These are phyloP conservation scores for Chlorops oryzae DNA, from an alignment of 1,140 invertebrate genomes.

Conservation along the genomic window DNA sequence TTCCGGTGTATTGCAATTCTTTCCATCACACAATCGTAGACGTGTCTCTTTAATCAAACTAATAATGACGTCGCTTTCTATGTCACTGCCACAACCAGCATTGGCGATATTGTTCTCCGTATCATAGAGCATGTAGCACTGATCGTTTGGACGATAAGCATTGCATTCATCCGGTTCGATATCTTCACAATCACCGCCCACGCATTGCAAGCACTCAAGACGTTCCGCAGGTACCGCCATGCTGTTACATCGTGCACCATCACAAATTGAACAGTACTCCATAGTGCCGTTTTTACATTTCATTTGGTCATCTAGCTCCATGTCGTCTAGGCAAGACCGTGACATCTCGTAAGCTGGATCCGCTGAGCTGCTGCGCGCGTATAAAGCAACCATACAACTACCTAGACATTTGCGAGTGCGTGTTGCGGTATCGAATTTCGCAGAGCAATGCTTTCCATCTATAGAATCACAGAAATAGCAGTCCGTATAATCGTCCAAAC, in stretches of 20 bases:
- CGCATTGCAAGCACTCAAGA: slow-evolving; percentile 27
- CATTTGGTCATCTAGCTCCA: slow-evolving; percentile 24
- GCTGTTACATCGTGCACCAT: slow-evolving; percentile 23
- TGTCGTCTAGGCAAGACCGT: slow-evolving; percentile 38
- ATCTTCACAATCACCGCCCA: slow-evolving; percentile 19
- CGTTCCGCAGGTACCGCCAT: slow-evolving; percentile 20
- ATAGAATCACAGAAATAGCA: slow-evolving; percentile 38
- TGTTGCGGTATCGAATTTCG: slow-evolving; percentile 10
- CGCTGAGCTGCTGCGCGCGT: slow-evolving; percentile 30
- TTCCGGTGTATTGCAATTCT: slow-evolving; percentile 25
- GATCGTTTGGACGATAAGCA: slow-evolving; percentile 25
- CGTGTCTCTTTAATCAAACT: slow-evolving; percentile 29
- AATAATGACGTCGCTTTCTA: slow-evolving; percentile 25
- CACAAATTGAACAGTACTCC: slow-evolving; percentile 24
- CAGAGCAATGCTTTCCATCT: slow-evolving; percentile 10
- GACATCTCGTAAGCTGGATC: slow-evolving; percentile 31
- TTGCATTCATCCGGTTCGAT: slow-evolving; percentile 11
- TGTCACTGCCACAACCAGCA: slow-evolving; percentile 38
- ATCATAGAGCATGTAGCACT: slow-evolving; percentile 33
- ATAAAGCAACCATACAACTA: slow-evolving; percentile 34
- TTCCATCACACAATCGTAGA: slow-evolving; percentile 25
- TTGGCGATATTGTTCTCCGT: slow-evolving; percentile 13
- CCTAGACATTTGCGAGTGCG: slow-evolving; percentile 30
- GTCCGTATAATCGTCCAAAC: slow-evolving; percentile 23
- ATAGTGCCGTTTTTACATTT: slow-evolving; percentile 23